These are phyloP conservation scores for Erythrolamprus reginae DNA, from an alignment of 2,113 vertebrate species.

Conservation along the genomic window DNA sequence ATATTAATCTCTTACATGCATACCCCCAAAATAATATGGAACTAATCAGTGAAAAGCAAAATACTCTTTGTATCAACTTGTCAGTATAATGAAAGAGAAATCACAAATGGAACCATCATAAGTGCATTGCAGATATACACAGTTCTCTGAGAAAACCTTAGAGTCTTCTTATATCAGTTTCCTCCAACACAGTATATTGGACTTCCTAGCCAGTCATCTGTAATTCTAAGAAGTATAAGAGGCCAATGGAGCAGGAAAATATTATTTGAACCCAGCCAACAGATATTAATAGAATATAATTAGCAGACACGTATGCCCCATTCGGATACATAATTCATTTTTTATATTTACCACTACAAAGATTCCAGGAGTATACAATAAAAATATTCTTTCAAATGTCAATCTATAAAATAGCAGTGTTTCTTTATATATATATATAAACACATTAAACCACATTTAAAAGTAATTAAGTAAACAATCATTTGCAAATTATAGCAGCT, in stretches of 20 bases:
- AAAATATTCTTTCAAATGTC: background rate
- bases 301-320: conserved; percentile 32
- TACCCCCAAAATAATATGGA: background rate
- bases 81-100: conserved; percentile 22
- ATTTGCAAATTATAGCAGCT: conserved; percentile 11
- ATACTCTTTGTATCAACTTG: conserved; percentile 15
- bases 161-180: conserved; percentile 22
- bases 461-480: background rate
- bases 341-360: background rate
- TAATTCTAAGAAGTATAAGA: background rate
- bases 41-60: conserved; percentile 26
- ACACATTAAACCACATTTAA: background rate
- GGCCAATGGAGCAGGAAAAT: background rate
- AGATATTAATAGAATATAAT: conserved; percentile 45
- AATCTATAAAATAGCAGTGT: background rate
- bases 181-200: background rate
- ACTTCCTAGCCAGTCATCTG: background rate
- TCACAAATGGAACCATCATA: conserved; percentile 34
- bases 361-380: background rate
- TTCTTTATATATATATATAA: background rate
- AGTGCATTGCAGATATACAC: conserved; percentile 33
- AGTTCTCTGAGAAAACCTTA: conserved; percentile 32
- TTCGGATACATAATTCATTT: conserved; percentile 14
- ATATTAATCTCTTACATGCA: background rate
- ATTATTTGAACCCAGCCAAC: conserved; percentile 28